Evolutionary conservation across 2,797 vertebrate genomes (phyloP).

Genomic region (Pagetopsis macropterus): DNA sequence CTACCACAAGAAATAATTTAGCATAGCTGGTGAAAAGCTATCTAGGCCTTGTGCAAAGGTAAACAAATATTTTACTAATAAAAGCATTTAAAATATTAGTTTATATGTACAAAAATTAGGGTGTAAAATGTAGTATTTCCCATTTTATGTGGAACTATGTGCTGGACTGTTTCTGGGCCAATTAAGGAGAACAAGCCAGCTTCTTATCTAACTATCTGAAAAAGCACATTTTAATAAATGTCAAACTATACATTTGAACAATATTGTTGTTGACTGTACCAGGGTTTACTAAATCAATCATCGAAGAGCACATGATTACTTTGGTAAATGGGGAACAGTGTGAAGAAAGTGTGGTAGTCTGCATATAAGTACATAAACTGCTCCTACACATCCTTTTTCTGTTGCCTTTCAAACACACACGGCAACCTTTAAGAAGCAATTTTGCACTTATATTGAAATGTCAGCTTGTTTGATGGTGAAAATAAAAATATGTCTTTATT

Average conservation of each 20-base stretch:
- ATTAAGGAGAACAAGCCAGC: not conserved
- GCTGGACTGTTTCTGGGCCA: not conserved
- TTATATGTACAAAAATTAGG: no score
- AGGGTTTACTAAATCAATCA: not conserved
- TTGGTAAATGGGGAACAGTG: not conserved
- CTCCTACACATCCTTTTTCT: not conserved
- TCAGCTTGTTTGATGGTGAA: constrained; percentile 34
- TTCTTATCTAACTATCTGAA: not conserved
- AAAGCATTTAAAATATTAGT: no score
- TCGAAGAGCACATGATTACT: not conserved
- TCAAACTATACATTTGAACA: not conserved
- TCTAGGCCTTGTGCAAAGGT: no score
- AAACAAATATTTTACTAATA: no score
- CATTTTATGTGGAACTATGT: not conserved
- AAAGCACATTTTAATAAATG: not conserved
- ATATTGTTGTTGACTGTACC: not conserved
- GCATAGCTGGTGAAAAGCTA: not conserved
- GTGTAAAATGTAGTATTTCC: no score
- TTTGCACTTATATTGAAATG: not conserved
- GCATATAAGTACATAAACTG: not conserved
- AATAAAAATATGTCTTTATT: not conserved
- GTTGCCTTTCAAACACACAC: constrained; percentile 23
- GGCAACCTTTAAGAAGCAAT: constrained; percentile 17
- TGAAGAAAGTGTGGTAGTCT: not conserved
- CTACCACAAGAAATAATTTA: not conserved